A percentile compares a stretch with the other conserved stretches of the same genome.
These are phyloP conservation scores for Mycalesis mineus DNA, from an alignment of 2,888 invertebrate species.

Conservation along the genomic window DNA sequence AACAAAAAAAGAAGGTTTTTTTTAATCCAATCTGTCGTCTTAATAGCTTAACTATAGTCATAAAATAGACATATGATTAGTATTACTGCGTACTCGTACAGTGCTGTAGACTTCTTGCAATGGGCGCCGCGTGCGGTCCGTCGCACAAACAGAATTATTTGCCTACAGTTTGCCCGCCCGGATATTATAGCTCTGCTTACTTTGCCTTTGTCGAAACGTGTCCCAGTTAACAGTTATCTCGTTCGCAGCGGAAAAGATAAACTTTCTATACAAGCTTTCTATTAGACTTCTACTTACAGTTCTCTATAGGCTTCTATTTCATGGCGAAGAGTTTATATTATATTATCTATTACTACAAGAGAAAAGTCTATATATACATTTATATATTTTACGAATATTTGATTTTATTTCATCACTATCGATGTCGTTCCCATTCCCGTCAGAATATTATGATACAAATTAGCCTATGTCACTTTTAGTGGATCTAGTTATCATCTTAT, in stretches of 20 bases:
- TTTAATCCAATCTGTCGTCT: too few species aligned
- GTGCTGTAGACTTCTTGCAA: background rate
- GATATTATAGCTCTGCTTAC: slow-evolving; percentile 6
- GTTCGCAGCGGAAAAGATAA: background rate
- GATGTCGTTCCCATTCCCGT: too few species aligned
- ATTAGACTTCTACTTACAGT: background rate
- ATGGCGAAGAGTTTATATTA: too few species aligned
- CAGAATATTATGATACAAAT: too few species aligned
- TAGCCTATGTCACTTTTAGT: too few species aligned
- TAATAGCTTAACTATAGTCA: too few species aligned
- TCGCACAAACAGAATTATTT: slow-evolving; percentile 8
- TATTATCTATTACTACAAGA: too few species aligned
- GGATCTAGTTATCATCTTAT: too few species aligned
- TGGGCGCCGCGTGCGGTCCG: background rate
- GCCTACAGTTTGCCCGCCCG: slow-evolving; percentile 6
- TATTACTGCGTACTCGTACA: background rate
- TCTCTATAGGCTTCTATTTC: background rate
- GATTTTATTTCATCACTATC: too few species aligned
- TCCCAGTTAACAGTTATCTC: slow-evolving; percentile 6
- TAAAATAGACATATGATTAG: background rate
- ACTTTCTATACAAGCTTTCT: background rate
- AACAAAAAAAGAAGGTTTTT: too few species aligned
- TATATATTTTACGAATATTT: too few species aligned
- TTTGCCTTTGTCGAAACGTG: slow-evolving; percentile 1
- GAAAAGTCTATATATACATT: too few species aligned